Evolutionary conservation across 2,113 vertebrate genomes (phyloP).

Genomic region (Caracal caracal): DNA sequence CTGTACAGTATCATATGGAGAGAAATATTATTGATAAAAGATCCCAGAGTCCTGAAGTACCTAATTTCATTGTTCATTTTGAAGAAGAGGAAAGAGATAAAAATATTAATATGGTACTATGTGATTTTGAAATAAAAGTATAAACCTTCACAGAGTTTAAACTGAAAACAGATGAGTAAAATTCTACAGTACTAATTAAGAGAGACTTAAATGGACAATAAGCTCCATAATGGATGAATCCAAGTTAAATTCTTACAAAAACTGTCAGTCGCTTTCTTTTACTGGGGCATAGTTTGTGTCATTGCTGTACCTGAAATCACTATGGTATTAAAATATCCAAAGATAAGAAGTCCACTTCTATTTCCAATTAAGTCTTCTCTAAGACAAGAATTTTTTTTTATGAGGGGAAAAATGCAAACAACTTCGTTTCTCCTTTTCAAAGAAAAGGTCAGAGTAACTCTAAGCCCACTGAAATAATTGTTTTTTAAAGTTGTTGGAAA

Average conservation of each 20-base stretch:
- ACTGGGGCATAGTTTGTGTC: neutral
- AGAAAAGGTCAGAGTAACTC: conserved; percentile 24
- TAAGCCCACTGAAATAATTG: neutral
- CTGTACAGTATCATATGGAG: neutral
- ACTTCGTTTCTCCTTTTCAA: conserved; percentile 40
- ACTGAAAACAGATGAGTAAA: neutral
- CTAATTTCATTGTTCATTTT: neutral
- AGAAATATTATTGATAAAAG: neutral
- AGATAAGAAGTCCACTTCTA: conserved; percentile 43
- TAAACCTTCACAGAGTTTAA: neutral
- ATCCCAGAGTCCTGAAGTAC: neutral
- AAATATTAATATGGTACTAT: neutral
- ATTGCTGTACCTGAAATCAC: neutral
- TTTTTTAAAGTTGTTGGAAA: conserved; percentile 56
- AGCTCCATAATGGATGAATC: neutral
- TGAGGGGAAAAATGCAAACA: neutral
- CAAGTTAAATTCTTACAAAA: conserved; percentile 6
- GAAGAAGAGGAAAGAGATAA: neutral
- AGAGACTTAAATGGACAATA: neutral
- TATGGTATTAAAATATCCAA: conserved; percentile 3
- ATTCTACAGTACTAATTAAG: neutral
- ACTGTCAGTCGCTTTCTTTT: neutral
- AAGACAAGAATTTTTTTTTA: neutral
- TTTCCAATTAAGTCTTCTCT: conserved; percentile 47
- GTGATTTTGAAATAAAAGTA: conserved; percentile 15